These are phyloP conservation scores for Macrotis lagotis DNA, from an alignment of 2,113 vertebrate species.

Conservation along the genomic window DNA sequence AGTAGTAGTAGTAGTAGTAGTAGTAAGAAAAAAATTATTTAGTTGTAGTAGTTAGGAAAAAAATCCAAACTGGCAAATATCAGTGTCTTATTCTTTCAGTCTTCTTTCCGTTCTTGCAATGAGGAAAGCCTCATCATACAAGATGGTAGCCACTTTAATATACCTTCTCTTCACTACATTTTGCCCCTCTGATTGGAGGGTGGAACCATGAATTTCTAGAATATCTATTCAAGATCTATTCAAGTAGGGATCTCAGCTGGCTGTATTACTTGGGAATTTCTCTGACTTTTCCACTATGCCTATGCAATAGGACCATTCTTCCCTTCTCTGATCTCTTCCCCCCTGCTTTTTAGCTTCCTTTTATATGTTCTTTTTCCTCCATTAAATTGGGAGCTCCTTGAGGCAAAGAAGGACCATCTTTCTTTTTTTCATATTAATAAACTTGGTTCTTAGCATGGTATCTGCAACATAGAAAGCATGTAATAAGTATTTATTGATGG, in stretches of 20 bases:
- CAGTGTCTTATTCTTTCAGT: neutral
- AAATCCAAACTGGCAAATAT: neutral
- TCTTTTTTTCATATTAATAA: neutral
- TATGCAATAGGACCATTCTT: neutral
- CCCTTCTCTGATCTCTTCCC: neutral
- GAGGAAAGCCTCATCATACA: neutral
- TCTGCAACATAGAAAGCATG: neutral
- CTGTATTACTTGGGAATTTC: neutral
- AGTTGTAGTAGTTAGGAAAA: too few relatives aligned
- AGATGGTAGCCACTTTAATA: neutral
- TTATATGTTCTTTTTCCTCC: neutral
- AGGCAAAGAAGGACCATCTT: neutral
- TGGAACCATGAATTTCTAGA: neutral
- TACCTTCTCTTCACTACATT: neutral
- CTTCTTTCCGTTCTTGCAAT: too few relatives aligned
- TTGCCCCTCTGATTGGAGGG: neutral
- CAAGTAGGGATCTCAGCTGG: neutral
- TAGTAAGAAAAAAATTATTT: too few relatives aligned
- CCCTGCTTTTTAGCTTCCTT: neutral
- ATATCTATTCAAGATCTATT: too few relatives aligned
- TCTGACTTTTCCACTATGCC: neutral
- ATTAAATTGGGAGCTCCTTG: neutral
- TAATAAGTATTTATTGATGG: neutral
- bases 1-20: too few relatives aligned
- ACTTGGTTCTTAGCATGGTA: neutral